phyloP scores from a whole-genome alignment of 2,888 invertebrate species.

The Sinhomidia bicolor region DNA sequence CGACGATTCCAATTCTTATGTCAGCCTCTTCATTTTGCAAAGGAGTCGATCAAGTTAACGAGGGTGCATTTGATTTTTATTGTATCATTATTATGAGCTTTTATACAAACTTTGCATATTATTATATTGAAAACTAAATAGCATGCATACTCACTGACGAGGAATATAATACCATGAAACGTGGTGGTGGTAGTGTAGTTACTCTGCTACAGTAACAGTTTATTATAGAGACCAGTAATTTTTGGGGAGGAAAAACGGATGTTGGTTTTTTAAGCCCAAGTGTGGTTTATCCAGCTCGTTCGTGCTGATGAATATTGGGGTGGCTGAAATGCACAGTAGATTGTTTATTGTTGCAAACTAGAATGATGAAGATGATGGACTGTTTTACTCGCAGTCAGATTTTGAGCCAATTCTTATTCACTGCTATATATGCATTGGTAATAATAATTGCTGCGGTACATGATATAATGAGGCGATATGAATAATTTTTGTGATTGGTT shows the following conservation, averaged over 20 bases:
- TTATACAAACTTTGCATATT: not conserved
- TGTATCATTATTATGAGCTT: constrained; percentile 1
- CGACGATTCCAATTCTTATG: constrained; percentile 10
- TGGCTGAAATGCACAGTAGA: constrained; percentile 24
- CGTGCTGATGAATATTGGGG: constrained; percentile 63
- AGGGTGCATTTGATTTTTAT: constrained; percentile 50
- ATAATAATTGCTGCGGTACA: not conserved
- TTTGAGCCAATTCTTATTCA: not conserved
- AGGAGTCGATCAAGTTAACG: constrained; percentile 36
- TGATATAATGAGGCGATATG: not conserved
- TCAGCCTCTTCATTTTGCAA: constrained; percentile 47
- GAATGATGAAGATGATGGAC: not conserved
- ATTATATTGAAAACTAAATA: not conserved
- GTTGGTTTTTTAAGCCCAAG: constrained; percentile 3
- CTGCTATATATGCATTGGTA: not conserved
- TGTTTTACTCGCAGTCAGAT: not conserved
- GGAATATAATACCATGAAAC: not conserved
- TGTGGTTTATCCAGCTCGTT: constrained; percentile 29
- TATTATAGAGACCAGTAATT: not conserved
- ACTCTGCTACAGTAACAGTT: not conserved
- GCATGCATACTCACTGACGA: not conserved
- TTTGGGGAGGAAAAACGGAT: constrained; percentile 21
- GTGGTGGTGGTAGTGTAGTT: not conserved
- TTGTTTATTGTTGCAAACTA: not conserved
- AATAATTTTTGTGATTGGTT: not conserved